Conservation (phyloP, 1,140 invertebrate genomes). For the Drosophila repletoides region DNA sequence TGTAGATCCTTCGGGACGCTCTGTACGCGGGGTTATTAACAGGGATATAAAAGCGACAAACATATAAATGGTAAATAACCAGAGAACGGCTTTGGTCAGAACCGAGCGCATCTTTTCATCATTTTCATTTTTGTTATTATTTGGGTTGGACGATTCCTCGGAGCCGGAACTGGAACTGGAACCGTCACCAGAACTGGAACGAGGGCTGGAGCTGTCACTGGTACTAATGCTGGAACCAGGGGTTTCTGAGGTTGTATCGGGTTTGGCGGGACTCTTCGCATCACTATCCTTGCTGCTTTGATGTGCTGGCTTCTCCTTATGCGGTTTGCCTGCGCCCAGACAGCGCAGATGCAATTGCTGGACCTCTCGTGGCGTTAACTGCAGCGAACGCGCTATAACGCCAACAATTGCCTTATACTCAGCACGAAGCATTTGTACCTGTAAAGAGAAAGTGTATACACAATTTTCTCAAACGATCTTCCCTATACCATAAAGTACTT, state of each 20-base stretch:
- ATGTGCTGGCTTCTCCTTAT: background rate
- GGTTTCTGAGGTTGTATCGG: background rate
- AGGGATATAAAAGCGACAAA: slow-evolving; percentile 87
- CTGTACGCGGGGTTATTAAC: slow-evolving; percentile 87
- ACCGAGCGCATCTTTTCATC: slow-evolving; percentile 87
- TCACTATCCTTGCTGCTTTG: slow-evolving; percentile 24
- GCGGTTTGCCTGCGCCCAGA: slow-evolving; percentile 27
- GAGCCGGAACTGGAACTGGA: slow-evolving; percentile 24
- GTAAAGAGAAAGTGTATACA: background rate
- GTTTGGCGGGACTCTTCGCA: slow-evolving; percentile 49
- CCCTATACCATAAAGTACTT: no score
- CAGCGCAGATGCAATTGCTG: slow-evolving; percentile 56
- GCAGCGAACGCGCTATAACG: slow-evolving; percentile 67
- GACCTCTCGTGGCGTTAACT: slow-evolving; percentile 59
- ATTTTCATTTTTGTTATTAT: slow-evolving; percentile 85
- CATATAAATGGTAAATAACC: slow-evolving; percentile 89
- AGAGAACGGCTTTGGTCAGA: slow-evolving; percentile 88
- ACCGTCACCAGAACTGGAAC: background rate
- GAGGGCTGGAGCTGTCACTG: background rate
- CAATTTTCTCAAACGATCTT: no score
- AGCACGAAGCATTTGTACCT: slow-evolving; percentile 75
- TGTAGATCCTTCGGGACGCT: slow-evolving; percentile 86
- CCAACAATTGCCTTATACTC: slow-evolving; percentile 83
- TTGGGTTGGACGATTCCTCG: slow-evolving; percentile 83
- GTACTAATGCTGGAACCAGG: background rate